These are phyloP conservation scores for Eolophus roseicapilla DNA, from an alignment of 2,113 vertebrate species.

Conservation along the genomic window DNA sequence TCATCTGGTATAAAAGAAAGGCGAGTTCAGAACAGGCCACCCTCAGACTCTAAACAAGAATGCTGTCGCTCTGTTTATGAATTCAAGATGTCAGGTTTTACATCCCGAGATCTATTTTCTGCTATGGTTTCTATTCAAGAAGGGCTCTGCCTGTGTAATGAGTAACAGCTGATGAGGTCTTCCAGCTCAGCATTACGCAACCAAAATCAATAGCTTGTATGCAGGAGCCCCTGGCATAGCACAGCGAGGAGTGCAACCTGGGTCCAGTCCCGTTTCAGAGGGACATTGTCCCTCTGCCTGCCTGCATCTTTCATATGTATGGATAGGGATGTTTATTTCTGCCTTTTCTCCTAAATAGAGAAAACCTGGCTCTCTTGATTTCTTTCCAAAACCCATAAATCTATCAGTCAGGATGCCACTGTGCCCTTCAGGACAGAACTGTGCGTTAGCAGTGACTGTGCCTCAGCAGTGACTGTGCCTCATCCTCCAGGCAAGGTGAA, in stretches of 20 bases:
- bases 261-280: background rate
- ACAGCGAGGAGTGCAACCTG: background rate
- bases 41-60: constrained; percentile 65
- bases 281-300: accelerated
- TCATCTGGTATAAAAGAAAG: constrained; percentile 43
- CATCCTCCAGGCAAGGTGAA: background rate
- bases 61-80: constrained; percentile 55
- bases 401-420: background rate
- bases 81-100: constrained; percentile 68
- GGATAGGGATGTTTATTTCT: background rate
- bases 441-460: background rate
- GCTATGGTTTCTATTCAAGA: constrained; percentile 53
- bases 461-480: background rate
- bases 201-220: background rate
- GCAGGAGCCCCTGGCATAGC: background rate
- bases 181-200: constrained; percentile 30
- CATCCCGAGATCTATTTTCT: constrained; percentile 64
- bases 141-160: constrained; percentile 58
- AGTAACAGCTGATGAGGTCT: constrained; percentile 61
- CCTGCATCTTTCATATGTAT: background rate
- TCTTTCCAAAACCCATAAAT: background rate
- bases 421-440: background rate
- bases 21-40: constrained; percentile 61
- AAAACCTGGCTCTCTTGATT: background rate
- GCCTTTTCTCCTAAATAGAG: background rate